phyloP scores from a whole-genome alignment of 2,888 invertebrate species.

The Leucophenga maculata region DNA sequence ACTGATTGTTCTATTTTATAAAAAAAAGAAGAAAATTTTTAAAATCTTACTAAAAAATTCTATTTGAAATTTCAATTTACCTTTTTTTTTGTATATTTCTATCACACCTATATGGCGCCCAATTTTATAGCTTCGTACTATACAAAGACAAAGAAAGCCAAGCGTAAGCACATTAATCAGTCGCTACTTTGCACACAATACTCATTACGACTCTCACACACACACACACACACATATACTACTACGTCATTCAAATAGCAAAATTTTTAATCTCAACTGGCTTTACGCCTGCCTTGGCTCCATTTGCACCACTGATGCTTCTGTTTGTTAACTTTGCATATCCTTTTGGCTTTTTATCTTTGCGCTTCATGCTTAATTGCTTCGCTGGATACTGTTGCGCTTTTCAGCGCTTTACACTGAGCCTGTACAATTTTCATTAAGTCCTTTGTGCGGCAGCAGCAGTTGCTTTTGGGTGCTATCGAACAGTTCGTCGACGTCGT shows the following conservation, averaged over 20 bases:
- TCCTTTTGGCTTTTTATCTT: constrained; percentile 52
- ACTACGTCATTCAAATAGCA: neutral
- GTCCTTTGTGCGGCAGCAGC: constrained; percentile 1
- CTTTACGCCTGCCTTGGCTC: neutral
- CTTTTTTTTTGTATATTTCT: too few relatives aligned
- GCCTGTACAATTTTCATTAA: constrained; percentile 35
- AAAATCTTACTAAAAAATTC: too few relatives aligned
- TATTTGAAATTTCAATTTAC: too few relatives aligned
- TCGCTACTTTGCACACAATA: neutral
- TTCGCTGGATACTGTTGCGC: constrained; percentile 42
- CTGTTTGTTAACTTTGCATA: neutral
- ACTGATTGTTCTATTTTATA: too few relatives aligned
- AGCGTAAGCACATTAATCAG: neutral
- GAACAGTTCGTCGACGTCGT: too few relatives aligned
- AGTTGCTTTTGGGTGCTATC: constrained; percentile 29
- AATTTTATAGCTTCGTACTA: too few relatives aligned
- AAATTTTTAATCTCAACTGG: neutral
- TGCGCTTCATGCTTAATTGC: constrained; percentile 56
- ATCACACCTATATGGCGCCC: too few relatives aligned
- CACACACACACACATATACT: too few relatives aligned
- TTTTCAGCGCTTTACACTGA: neutral
- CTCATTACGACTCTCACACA: too few relatives aligned
- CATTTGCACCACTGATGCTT: neutral
- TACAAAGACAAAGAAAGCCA: neutral
- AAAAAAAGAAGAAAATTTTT: too few relatives aligned